A percentile compares a stretch with the other conserved stretches of the same genome.
These are phyloP conservation scores for Pteropus alecto DNA, from an alignment of 2,113 vertebrate genomes.

Conservation along the genomic window DNA sequence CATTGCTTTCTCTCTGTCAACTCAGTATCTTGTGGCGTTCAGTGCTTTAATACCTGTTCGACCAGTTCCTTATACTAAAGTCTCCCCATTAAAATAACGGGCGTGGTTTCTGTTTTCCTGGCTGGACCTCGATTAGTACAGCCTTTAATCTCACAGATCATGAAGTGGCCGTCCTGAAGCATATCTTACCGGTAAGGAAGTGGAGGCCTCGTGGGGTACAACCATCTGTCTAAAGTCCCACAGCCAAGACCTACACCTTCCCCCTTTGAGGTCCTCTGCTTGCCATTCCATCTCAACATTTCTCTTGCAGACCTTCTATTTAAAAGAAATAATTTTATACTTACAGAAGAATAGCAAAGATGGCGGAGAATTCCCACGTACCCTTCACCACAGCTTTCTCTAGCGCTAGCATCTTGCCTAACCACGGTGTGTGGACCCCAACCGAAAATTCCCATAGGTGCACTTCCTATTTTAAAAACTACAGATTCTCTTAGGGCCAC, in stretches of 20 bases:
- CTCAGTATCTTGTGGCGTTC: no score
- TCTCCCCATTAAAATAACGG: background rate
- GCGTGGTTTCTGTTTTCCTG: background rate
- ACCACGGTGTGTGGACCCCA: background rate
- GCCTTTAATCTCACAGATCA: background rate
- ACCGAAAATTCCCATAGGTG: background rate
- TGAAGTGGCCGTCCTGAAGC: background rate
- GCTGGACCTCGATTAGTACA: background rate
- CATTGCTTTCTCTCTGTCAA: background rate
- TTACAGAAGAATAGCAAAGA: background rate
- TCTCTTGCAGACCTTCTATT: background rate
- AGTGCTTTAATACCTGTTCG: background rate
- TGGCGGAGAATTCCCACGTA: background rate
- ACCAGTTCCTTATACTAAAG: background rate
- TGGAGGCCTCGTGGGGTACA: background rate
- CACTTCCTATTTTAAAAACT: background rate
- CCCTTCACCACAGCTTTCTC: background rate
- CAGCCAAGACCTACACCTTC: background rate
- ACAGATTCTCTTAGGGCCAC: background rate
- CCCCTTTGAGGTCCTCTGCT: background rate
- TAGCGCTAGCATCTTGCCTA: background rate
- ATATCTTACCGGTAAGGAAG: background rate
- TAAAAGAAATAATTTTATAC: background rate
- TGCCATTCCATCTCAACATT: background rate
- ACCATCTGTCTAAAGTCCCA: background rate